Evolutionary conservation across 1,140 invertebrate species (phyloP).

Genomic region (Plodia interpunctella): DNA sequence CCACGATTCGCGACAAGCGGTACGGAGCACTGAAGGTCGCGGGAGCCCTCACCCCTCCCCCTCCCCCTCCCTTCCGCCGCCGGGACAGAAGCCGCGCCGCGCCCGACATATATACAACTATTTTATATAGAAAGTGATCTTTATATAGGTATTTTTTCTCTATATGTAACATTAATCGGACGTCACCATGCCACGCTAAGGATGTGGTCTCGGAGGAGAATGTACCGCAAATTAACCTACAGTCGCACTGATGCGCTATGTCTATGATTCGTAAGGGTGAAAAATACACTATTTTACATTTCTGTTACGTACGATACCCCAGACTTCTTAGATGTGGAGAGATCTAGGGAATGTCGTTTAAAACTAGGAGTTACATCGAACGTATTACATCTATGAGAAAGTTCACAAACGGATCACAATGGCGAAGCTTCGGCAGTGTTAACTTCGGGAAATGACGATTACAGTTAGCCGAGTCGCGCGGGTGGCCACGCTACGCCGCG

Average conservation of each 20-base stretch:
- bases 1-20: constrained; percentile 47
- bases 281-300: constrained; percentile 35
- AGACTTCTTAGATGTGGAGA: neutral
- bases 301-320: constrained; percentile 15
- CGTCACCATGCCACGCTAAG: constrained; percentile 59
- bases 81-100: constrained; percentile 32
- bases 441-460: neutral
- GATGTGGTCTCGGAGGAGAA: constrained; percentile 47
- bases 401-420: constrained; percentile 9
- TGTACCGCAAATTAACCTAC: constrained; percentile 58
- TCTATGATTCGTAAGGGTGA: constrained; percentile 40
- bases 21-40: constrained; percentile 39
- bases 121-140: constrained; percentile 61
- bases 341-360: constrained; percentile 13
- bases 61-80: too few relatives aligned
- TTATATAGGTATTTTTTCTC: constrained; percentile 61
- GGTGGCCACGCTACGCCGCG: neutral
- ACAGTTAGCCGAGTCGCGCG: neutral
- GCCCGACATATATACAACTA: constrained; percentile 51
- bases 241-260: constrained; percentile 33
- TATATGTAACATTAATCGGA: constrained; percentile 66
- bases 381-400: constrained; percentile 4
- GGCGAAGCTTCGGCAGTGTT: constrained; percentile 9
- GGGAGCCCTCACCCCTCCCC: constrained; percentile 16
- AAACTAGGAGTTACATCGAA: neutral